These are phyloP conservation scores for Anthoscopus minutus DNA, from an alignment of 2,113 vertebrate species.

Conservation along the genomic window DNA sequence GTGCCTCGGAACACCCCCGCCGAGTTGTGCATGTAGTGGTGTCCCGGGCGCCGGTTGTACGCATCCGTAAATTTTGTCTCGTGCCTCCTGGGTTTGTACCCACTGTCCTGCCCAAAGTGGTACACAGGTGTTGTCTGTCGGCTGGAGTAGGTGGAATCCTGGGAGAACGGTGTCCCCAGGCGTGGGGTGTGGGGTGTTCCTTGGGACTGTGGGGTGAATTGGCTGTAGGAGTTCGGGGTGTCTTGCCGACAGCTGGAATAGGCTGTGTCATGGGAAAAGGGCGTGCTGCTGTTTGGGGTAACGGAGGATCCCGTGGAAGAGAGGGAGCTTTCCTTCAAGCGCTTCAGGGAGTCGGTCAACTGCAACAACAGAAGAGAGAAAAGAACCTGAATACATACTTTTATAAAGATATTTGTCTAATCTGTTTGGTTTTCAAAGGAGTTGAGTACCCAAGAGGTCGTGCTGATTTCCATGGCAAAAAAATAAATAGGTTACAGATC, in stretches of 20 bases:
- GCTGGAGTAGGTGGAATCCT: constrained; percentile 94
- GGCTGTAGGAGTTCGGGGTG: constrained; percentile 89
- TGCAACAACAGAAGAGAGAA: background rate
- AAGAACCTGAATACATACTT: background rate
- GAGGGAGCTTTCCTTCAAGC: constrained; percentile 77
- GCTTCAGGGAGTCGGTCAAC: constrained; percentile 82
- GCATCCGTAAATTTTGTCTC: constrained; percentile 94
- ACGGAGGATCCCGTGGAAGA: constrained; percentile 72
- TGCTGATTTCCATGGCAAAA: background rate
- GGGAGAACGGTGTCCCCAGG: constrained; percentile 90
- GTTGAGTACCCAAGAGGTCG: background rate
- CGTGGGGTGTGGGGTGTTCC: constrained; percentile 89
- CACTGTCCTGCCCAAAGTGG: constrained; percentile 80
- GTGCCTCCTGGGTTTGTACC: constrained; percentile 85
- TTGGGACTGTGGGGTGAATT: constrained; percentile 87
- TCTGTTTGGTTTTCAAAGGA: background rate
- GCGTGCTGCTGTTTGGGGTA: constrained; percentile 88
- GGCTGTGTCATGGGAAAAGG: constrained; percentile 90
- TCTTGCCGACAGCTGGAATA: constrained; percentile 94
- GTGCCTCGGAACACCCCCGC: constrained; percentile 67
- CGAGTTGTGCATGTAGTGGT: constrained; percentile 81
- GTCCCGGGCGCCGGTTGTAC: constrained; percentile 90
- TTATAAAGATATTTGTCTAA: background rate
- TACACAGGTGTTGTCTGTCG: constrained; percentile 90
- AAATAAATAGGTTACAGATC: background rate